Base-by-base conservation (phyloP, 2,113 vertebrate species). In the Sander lucioperca region DNA sequence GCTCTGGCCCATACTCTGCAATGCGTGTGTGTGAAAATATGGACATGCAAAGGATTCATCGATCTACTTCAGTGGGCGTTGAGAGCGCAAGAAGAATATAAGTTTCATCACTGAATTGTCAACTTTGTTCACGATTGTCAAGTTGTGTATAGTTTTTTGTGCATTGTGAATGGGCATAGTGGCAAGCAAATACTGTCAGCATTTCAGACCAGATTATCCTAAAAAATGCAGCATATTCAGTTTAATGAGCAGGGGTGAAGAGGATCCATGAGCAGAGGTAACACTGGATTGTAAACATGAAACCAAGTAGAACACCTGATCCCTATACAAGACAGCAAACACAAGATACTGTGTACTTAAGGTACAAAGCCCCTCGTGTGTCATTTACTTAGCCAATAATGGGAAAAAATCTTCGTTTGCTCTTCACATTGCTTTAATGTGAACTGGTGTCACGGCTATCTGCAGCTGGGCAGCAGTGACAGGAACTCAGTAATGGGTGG, bases 31-130 rank as follows among this genome's bases (percentile, higher is more conserved):
- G 83, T 79, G 74, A 77, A 82, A 90, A 65, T 71, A 36, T 50
- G 58, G 63, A 74, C 77, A 70, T 72, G 50, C 47, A 65, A 73
- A 77, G 63, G 50, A 67, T 66, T 47, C 10, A 91, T 93, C 0
- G 48, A 91, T 86, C 59, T 58, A 47, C 54, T 73, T 53, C 67
- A 11, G 39, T 54, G 47, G 45, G 25, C 5, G 51, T 48, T 6
- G 15, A 50, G 51, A 71, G 67, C 5, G 6, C 30, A 71, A 61
- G 30, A 62, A 76, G 45, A 51, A 45, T 7, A 71, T 15, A 59
- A 62, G 30, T 80, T 71, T 71, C 30, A 39, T 25, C 74, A 27
- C 45, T 57, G 47, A 74, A 62, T 39, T 30, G 15, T 54, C 9
- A 33, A 48, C n/a, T 21, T 65, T 68, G 9, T 80, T 68, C 62